Conservation (phyloP, 1,140 invertebrate species). For the Reticulitermes speratus region DNA sequence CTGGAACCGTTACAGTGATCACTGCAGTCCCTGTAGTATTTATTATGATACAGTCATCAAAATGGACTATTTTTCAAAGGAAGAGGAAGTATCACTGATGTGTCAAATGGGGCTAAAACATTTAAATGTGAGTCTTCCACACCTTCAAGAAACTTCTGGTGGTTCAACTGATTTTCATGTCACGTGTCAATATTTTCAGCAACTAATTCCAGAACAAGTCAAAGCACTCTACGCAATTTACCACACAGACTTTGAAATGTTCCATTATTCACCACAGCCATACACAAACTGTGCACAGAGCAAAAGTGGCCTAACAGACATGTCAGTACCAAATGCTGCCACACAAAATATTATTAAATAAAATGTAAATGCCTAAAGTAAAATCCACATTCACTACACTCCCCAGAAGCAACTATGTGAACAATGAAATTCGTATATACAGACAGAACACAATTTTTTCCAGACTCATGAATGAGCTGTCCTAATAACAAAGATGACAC, state of each 20-base stretch:
- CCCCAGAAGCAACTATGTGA: too few relatives aligned
- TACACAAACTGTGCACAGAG: constrained; percentile 42
- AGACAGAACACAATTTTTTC: too few relatives aligned
- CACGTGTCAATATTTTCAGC: constrained; percentile 47
- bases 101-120: constrained; percentile 41
- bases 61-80: constrained; percentile 43
- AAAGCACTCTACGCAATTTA: constrained; percentile 45
- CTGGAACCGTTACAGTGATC: constrained; percentile 46
- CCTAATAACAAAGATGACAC: too few relatives aligned
- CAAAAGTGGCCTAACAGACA: background rate
- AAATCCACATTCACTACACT: too few relatives aligned
- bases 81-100: constrained; percentile 42
- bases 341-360: background rate
- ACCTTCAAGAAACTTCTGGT: constrained; percentile 39
- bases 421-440: too few relatives aligned
- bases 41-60: constrained; percentile 46
- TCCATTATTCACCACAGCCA: constrained; percentile 43
- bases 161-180: constrained; percentile 42
- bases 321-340: background rate
- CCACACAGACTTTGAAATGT: constrained; percentile 50
- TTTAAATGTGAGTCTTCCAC: constrained; percentile 39
- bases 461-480: too few relatives aligned
- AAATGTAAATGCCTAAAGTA: too few relatives aligned
- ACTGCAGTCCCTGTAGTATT: constrained; percentile 46
- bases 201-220: constrained; percentile 41